Base-by-base conservation (phyloP, 2,888 invertebrate genomes). In the Seira musarum region DNA sequence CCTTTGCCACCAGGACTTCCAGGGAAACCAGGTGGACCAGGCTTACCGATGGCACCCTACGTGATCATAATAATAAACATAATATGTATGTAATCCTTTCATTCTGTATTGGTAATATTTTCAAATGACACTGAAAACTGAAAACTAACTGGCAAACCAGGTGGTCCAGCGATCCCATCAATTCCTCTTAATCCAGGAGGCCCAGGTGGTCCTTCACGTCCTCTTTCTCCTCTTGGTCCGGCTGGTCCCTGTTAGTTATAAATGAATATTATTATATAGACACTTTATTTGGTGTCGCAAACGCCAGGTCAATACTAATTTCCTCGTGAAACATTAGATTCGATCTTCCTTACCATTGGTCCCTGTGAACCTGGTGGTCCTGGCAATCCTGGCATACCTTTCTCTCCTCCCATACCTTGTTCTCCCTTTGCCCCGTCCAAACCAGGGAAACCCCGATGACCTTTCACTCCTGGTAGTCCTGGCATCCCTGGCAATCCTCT, bases 11-110 rank as follows among this genome's bases (percentile, higher is more conserved):
- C 96, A 24, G 94, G 93, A 82, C 91, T 91, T 35, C 96, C 96
- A 6, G 95, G 94, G 87, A 95, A 95, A 35, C 96, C 96, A 24
- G 95, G 95, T 17, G 95, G 90, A 1, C 96, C 96, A 21, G 94
- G 90, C 89, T 96, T 95, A 1, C 96, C 96, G 69, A 93, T 90
- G 30, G 93, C 91, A 49, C 96, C 96, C 92, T 94, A 83, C 1
- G n/a, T n/a, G 88, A n/a, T n/a, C n/a, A 88, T 83, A 24, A 75
- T 74, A 24, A 64, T 6, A 6, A 64, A 21, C 2, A n/a, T n/a
- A 63, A n/a, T 30, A 60, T 60, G n/a, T 53, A 49, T 10, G n/a
- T n/a, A n/a, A n/a, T n/a, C n/a, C n/a, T n/a, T n/a, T n/a, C n/a
- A n/a, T n/a, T n/a, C n/a, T n/a, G n/a, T n/a, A n/a, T 66, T 15